A percentile compares a stretch with the other conserved stretches of the same genome.
These are phyloP conservation scores for Phyllotreta cruciferae DNA, from an alignment of 2,888 invertebrate genomes.

Conservation along the genomic window DNA sequence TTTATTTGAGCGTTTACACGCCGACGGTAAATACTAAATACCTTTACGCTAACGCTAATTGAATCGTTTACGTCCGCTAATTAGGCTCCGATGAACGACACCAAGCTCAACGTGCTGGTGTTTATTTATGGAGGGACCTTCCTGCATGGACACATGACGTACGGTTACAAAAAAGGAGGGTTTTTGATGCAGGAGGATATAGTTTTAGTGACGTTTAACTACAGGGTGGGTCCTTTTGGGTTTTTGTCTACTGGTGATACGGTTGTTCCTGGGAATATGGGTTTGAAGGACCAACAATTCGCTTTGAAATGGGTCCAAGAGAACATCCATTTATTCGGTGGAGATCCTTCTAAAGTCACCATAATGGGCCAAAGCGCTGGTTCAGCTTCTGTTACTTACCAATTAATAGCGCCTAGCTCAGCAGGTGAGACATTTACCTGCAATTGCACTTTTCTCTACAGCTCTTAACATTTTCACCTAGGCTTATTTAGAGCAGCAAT, in stretches of 20 bases:
- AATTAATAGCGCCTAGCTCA: constrained; percentile 31
- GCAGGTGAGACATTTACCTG: constrained; percentile 19
- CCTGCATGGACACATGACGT: constrained; percentile 37
- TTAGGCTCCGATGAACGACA: constrained; percentile 27
- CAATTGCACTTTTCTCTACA: constrained; percentile 1
- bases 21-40: constrained; percentile 36
- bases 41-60: not conserved
- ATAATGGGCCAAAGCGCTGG: constrained; percentile 39
- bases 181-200: constrained; percentile 44
- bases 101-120: constrained; percentile 43
- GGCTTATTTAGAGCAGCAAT: constrained; percentile 40
- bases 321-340: constrained; percentile 34
- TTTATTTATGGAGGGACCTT: constrained; percentile 47
- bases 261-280: constrained; percentile 41
- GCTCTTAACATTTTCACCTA: constrained; percentile 13
- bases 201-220: constrained; percentile 45
- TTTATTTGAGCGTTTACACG: constrained; percentile 44
- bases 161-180: constrained; percentile 34
- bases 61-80: not conserved
- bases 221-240: constrained; percentile 46
- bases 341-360: constrained; percentile 33
- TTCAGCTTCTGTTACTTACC: constrained; percentile 35
- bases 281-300: constrained; percentile 35
- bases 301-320: constrained; percentile 32
- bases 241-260: constrained; percentile 45